Evolutionary conservation across 2,888 invertebrate species (phyloP).

Genomic region (Pachliopta kotzebuea): DNA sequence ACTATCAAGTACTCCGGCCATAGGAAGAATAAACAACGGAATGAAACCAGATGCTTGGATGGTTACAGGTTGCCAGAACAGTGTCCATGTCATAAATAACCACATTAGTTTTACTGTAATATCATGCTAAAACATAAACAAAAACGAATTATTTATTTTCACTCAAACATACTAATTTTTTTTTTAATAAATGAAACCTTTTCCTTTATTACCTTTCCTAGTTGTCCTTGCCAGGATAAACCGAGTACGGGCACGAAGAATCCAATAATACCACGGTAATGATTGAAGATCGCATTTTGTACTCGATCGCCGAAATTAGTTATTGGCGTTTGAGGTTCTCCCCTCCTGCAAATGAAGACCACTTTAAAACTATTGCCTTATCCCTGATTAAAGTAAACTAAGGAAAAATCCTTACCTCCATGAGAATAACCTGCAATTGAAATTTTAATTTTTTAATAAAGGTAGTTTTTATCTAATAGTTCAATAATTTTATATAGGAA

Average conservation of each 20-base stretch:
- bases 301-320: constrained; percentile 35
- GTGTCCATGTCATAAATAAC: constrained; percentile 50
- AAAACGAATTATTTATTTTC: not conserved
- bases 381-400: not conserved
- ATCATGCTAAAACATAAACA: constrained; percentile 39
- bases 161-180: not conserved
- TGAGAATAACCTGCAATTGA: constrained; percentile 32
- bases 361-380: not conserved
- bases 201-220: constrained; percentile 37
- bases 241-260: constrained; percentile 39
- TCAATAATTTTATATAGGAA: not conserved
- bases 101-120: constrained; percentile 45
- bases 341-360: constrained; percentile 13
- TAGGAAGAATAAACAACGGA: constrained; percentile 53
- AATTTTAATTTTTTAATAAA: constrained; percentile 3
- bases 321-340: constrained; percentile 39
- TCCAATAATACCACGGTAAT: constrained; percentile 51
- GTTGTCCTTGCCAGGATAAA: constrained; percentile 39
- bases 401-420: constrained; percentile 31
- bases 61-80: constrained; percentile 50
- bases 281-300: constrained; percentile 37
- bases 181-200: not conserved
- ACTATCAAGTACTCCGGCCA: constrained; percentile 44
- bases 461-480: not conserved
- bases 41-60: constrained; percentile 46